phyloP scores from a whole-genome alignment of 2,113 vertebrate genomes.

The Forbesichthys agassizii region DNA sequence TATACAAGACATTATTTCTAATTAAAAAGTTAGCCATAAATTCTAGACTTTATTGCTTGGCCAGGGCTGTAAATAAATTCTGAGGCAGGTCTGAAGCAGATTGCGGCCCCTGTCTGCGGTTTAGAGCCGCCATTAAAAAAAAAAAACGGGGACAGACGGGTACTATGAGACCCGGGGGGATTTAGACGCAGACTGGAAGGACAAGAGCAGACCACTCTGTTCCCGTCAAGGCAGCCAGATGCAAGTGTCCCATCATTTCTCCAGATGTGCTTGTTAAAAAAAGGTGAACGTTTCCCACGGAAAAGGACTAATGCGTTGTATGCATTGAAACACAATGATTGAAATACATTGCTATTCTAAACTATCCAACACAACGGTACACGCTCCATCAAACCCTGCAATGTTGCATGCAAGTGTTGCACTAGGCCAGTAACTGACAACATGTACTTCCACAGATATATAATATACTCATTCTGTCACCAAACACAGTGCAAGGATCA shows the following conservation, averaged over 20 bases:
- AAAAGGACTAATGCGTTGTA: conserved; percentile 26
- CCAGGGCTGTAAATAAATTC: conserved; percentile 85
- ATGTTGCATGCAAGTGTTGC: too few species aligned
- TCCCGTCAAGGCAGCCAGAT: conserved; percentile 50
- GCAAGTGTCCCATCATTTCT: conserved; percentile 63
- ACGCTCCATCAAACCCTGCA: too few species aligned
- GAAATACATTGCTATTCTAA: conserved; percentile 32
- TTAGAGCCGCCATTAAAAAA: conserved; percentile 55
- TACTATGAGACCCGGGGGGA: conserved; percentile 53
- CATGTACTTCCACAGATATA: background rate
- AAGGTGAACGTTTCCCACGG: conserved; percentile 35
- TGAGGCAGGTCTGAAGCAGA: conserved; percentile 71
- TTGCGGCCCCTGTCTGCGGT: conserved; percentile 50
- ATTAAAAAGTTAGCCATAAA: conserved; percentile 91
- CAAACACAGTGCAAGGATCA: background rate
- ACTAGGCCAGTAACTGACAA: too few species aligned
- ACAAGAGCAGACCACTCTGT: conserved; percentile 24
- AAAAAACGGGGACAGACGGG: conserved; percentile 32
- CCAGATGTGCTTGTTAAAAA: conserved; percentile 37
- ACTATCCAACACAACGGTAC: conserved; percentile 25
- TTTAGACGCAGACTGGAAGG: conserved; percentile 4
- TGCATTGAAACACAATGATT: conserved; percentile 23
- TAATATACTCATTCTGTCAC: background rate
- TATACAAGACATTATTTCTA: conserved; percentile 89
- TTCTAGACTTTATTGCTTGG: conserved; percentile 77